These are phyloP conservation scores for Micrasema minimum DNA, from an alignment of 1,140 invertebrate species.

Conservation along the genomic window DNA sequence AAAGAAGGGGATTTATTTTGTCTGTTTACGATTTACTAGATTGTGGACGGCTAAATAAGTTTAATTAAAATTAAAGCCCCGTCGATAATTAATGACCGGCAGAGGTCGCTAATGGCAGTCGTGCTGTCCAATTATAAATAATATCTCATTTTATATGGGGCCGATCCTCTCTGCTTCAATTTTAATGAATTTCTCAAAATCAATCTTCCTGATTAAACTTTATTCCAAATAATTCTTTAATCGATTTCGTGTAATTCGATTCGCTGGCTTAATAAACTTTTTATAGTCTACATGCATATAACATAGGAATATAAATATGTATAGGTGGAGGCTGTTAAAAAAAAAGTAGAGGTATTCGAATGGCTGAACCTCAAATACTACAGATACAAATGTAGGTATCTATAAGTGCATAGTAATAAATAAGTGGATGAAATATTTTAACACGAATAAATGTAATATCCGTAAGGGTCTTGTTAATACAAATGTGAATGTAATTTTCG, in stretches of 20 bases:
- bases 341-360: neutral
- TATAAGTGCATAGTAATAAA: too few relatives aligned
- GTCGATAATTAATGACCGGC: constrained; percentile 53
- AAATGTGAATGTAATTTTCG: constrained; percentile 40
- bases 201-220: constrained; percentile 22
- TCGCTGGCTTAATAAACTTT: constrained; percentile 3
- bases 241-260: constrained; percentile 9
- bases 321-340: too few relatives aligned
- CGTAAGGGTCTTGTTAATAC: constrained; percentile 38
- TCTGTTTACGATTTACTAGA: constrained; percentile 36
- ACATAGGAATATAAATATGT: too few relatives aligned
- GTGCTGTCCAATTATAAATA: constrained; percentile 50
- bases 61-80: constrained; percentile 53
- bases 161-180: constrained; percentile 13
- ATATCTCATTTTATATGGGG: constrained; percentile 35
- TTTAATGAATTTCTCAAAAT: constrained; percentile 28
- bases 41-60: constrained; percentile 51
- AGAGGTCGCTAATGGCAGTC: constrained; percentile 49
- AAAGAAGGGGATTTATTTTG: constrained; percentile 7
- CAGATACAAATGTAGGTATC: too few relatives aligned
- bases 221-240: constrained; percentile 16
- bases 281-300: too few relatives aligned
- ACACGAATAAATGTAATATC: too few relatives aligned
- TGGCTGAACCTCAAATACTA: too few relatives aligned
- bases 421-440: too few relatives aligned